Percentiles rank a stretch among this genome's conserved stretches.
Conservation (phyloP, 2,888 invertebrate genomes). For the Zygaena filipendulae region DNA sequence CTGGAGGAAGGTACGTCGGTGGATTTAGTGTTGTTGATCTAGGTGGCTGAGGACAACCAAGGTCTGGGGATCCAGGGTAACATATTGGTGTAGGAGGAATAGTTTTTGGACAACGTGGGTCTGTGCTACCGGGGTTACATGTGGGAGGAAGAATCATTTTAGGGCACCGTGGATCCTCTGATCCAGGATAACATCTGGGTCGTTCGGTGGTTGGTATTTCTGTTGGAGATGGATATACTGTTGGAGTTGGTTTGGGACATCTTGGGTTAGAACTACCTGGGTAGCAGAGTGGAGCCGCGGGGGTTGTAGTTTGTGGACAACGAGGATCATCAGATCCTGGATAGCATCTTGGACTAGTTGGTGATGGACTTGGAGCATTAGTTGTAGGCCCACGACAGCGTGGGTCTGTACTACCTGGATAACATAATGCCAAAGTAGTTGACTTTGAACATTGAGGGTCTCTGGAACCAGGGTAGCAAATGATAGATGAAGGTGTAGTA, state of each 20-base stretch:
- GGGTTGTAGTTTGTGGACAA: conserved; percentile 23
- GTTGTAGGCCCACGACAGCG: conserved; percentile 19
- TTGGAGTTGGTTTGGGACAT: conserved; percentile 17
- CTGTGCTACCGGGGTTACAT: conserved; percentile 29
- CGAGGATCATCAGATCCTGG: conserved; percentile 22
- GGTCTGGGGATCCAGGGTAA: conserved; percentile 35
- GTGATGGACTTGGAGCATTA: conserved; percentile 12
- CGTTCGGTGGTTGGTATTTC: conserved; percentile 9
- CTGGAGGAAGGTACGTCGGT: conserved; percentile 27
- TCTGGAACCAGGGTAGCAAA: conserved; percentile 33
- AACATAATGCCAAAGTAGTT: conserved; percentile 20
- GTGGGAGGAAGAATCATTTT: too few species aligned
- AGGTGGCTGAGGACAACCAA: conserved; percentile 33
- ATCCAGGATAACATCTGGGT: conserved; percentile 30
- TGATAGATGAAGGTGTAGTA: conserved; percentile 19
- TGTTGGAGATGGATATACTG: background rate
- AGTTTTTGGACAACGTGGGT: conserved; percentile 25
- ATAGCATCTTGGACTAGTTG: conserved; percentile 15
- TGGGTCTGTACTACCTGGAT: conserved; percentile 17
- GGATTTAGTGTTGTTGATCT: conserved; percentile 26
- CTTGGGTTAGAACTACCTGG: conserved; percentile 16
- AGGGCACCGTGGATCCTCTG: conserved; percentile 21
- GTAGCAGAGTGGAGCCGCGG: conserved; percentile 13
- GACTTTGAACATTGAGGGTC: conserved; percentile 27
- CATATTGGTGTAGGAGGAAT: conserved; percentile 22